A percentile compares a stretch with the other conserved stretches of the same genome.
Conservation (phyloP, 1,140 invertebrate genomes). For the Bombus terrestris region DNA sequence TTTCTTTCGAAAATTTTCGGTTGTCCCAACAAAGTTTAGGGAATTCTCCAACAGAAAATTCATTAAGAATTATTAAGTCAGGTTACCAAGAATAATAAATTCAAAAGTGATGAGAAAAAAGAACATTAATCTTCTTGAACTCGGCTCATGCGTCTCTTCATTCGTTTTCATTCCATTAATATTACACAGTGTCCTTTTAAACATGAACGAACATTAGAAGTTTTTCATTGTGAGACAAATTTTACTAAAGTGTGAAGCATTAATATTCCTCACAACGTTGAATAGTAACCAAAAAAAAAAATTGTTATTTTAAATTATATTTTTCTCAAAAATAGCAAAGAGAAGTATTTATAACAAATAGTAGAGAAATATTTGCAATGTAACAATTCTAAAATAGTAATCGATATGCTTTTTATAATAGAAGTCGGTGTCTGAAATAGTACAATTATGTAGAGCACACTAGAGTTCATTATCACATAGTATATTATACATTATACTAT, state of each 20-base stretch:
- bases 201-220: background rate
- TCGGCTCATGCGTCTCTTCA: background rate
- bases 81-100: conserved; percentile 11
- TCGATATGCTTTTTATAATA: no score
- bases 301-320: no score
- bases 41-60: background rate
- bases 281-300: background rate
- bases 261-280: background rate
- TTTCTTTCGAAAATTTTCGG: background rate
- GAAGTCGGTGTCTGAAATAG: no score
- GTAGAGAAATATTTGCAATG: no score
- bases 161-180: conserved; percentile 34
- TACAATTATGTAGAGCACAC: no score
- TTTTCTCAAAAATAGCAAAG: no score
- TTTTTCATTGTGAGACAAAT: background rate
- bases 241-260: background rate
- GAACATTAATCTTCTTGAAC: conserved; percentile 16
- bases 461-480: no score
- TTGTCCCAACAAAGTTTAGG: background rate
- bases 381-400: no score
- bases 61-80: conserved; percentile 14
- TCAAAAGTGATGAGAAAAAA: conserved; percentile 7
- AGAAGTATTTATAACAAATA: no score
- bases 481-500: no score
- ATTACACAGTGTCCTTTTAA: conserved; percentile 20